phyloP scores from a whole-genome alignment of 2,888 invertebrate species.

The Archaeoteleia sp. region DNA sequence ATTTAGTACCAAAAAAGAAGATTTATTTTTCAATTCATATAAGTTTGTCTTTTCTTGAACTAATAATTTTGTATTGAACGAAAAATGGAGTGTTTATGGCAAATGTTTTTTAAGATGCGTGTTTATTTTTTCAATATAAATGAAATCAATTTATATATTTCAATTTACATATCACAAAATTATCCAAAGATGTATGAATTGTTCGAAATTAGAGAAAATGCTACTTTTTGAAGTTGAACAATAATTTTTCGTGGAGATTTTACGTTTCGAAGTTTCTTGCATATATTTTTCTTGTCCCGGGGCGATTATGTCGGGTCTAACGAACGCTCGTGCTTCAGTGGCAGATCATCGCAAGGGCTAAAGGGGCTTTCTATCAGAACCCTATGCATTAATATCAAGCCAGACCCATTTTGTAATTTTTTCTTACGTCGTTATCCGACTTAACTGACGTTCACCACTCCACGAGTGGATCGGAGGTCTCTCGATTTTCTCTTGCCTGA shows the following conservation, averaged over 20 bases:
- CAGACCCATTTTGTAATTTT: slow-evolving; percentile 52
- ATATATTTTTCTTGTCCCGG: slow-evolving; percentile 45
- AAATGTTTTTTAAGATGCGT: too few relatives aligned
- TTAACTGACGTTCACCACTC: slow-evolving; percentile 44
- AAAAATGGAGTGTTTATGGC: too few relatives aligned
- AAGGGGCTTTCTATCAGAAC: slow-evolving; percentile 48
- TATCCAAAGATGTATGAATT: too few relatives aligned
- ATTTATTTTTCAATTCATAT: too few relatives aligned
- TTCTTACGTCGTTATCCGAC: slow-evolving; percentile 51
- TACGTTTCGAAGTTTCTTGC: slow-evolving; percentile 37
- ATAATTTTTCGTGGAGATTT: slow-evolving; percentile 33
- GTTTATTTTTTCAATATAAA: too few relatives aligned
- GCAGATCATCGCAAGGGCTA: slow-evolving; percentile 47
- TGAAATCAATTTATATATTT: too few relatives aligned
- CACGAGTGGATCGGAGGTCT: slow-evolving; percentile 25
- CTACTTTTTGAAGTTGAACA: slow-evolving; percentile 43
- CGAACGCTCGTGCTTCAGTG: slow-evolving; percentile 43
- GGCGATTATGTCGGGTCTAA: slow-evolving; percentile 49
- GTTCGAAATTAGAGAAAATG: too few relatives aligned
- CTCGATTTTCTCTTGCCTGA: slow-evolving; percentile 39
- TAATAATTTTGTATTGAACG: too few relatives aligned
- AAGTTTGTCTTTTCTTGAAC: too few relatives aligned
- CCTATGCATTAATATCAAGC: slow-evolving; percentile 52
- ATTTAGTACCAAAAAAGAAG: too few relatives aligned
- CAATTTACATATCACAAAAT: too few relatives aligned